phyloP scores from a whole-genome alignment of 2,888 invertebrate genomes.

The Tipula vernalis region DNA sequence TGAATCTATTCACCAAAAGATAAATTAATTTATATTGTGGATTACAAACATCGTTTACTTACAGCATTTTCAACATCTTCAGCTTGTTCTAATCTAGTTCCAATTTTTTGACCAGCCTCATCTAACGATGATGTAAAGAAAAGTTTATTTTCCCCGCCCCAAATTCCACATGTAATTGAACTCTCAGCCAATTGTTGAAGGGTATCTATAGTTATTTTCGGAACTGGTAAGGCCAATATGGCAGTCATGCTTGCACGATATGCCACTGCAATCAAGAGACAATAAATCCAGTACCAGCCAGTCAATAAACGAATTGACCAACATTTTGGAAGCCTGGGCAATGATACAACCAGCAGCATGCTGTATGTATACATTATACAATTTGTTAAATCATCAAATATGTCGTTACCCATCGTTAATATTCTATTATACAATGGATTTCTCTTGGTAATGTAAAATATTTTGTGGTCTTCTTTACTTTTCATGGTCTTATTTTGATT shows the following conservation, averaged over 20 bases:
- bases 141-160: slow-evolving; percentile 55
- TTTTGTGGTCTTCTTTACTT: background rate
- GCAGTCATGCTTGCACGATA: slow-evolving; percentile 79
- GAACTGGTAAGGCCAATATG: slow-evolving; percentile 64
- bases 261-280: slow-evolving; percentile 62
- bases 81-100: slow-evolving; percentile 49
- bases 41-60: slow-evolving; percentile 39
- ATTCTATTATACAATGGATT: background rate
- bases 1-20: slow-evolving; percentile 26
- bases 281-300: slow-evolving; percentile 82
- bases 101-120: slow-evolving; percentile 50
- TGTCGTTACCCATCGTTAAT: slow-evolving; percentile 37
- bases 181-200: slow-evolving; percentile 54
- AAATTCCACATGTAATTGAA: slow-evolving; percentile 53
- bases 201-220: slow-evolving; percentile 68
- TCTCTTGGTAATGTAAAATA: background rate
- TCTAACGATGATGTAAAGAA: slow-evolving; percentile 61
- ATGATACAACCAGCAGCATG: slow-evolving; percentile 65
- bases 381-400: slow-evolving; percentile 59
- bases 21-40: background rate
- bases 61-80: slow-evolving; percentile 51
- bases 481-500: background rate
- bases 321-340: slow-evolving; percentile 62
- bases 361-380: slow-evolving; percentile 69
- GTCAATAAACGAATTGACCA: slow-evolving; percentile 72